Conservation (phyloP, 2,113 vertebrate species). For the Nothobranchius kuhntae region DNA sequence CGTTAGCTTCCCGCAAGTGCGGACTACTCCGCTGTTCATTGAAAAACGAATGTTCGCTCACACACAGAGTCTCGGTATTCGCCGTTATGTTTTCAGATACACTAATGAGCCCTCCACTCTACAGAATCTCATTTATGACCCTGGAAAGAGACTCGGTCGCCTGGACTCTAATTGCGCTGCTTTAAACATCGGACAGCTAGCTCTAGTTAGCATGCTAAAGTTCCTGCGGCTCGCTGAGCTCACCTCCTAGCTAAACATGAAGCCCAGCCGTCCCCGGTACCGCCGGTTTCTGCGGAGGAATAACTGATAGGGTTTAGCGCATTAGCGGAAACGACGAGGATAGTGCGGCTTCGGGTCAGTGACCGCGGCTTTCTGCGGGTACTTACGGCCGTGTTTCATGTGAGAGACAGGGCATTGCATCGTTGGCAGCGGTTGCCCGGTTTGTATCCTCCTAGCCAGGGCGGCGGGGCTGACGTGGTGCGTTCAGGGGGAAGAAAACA, state of each 20-base stretch:
- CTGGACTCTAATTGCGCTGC: background rate
- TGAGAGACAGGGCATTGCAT: slow-evolving; percentile 56
- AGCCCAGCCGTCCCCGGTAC: slow-evolving; percentile 13
- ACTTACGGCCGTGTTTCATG: slow-evolving; percentile 43
- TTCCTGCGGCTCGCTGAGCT: slow-evolving; percentile 37
- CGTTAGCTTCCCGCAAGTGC: slow-evolving; percentile 39
- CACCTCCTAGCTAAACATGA: slow-evolving; percentile 42
- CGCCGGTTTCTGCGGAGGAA: background rate
- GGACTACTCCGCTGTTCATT: slow-evolving; percentile 62
- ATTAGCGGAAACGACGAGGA: background rate
- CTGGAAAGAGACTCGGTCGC: background rate
- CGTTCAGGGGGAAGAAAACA: slow-evolving; percentile 19
- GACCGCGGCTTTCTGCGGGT: slow-evolving; percentile 31
- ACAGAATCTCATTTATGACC: background rate
- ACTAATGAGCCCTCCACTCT: too few species aligned
- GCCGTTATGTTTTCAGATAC: background rate
- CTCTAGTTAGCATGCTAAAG: slow-evolving; percentile 60
- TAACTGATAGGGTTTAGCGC: background rate
- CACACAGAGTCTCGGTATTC: background rate
- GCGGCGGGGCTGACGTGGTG: slow-evolving; percentile 33
- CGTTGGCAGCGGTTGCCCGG: slow-evolving; percentile 45
- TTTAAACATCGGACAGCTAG: slow-evolving; percentile 33
- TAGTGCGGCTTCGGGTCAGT: background rate
- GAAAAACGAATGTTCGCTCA: slow-evolving; percentile 50
- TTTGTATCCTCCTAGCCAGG: slow-evolving; percentile 58